Conservation (phyloP, 2,113 vertebrate species). For the Paradisaea rubra region DNA sequence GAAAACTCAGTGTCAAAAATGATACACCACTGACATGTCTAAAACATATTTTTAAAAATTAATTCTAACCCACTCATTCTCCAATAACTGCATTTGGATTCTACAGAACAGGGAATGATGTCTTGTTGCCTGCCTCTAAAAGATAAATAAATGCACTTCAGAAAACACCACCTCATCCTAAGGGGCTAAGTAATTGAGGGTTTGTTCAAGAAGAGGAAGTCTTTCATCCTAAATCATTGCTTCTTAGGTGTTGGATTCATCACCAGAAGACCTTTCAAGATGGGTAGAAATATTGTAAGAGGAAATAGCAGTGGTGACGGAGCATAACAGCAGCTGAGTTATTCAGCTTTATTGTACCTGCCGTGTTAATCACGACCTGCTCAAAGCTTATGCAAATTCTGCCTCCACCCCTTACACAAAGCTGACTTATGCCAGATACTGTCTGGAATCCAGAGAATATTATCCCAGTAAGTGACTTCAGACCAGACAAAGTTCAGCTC, state of each 20-base stretch:
- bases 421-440: background rate
- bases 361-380: background rate
- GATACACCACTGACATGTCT: background rate
- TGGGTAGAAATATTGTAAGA: background rate
- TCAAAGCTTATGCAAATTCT: background rate
- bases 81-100: background rate
- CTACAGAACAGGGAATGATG: background rate
- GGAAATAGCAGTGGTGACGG: background rate
- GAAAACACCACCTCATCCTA: background rate
- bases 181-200: background rate
- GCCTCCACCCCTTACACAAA: background rate
- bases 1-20: background rate
- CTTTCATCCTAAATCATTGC: background rate
- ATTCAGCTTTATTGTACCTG: background rate
- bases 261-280: background rate
- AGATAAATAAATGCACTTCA: background rate
- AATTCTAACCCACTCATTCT: background rate
- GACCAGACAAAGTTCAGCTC: background rate
- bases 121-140: background rate
- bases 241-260: background rate
- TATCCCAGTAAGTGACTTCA: background rate
- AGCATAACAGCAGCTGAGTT: background rate
- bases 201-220: background rate
- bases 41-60: background rate
- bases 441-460: background rate